Evolutionary conservation across 2,888 invertebrate species (phyloP).

Genomic region (Alentia gelatinosa): DNA sequence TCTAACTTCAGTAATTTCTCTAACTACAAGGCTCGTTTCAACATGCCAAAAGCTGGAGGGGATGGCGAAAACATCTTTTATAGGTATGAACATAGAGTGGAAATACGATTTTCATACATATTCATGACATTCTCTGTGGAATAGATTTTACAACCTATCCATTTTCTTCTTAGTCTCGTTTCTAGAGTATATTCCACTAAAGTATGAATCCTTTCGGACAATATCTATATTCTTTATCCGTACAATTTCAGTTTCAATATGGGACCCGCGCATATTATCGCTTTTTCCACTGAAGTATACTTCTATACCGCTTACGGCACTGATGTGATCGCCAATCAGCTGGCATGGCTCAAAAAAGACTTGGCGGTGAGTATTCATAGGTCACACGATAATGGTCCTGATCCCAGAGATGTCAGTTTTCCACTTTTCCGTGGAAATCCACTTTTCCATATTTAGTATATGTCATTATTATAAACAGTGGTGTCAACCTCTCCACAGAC

Average conservation of each 20-base stretch:
- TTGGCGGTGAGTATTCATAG: conserved; percentile 84
- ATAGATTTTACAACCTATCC: no score
- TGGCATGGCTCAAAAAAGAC: conserved; percentile 91
- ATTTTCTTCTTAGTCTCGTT: no score
- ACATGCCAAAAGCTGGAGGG: conserved; percentile 41
- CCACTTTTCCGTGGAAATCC: no score
- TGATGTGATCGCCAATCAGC: conserved; percentile 83
- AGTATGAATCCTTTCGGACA: no score
- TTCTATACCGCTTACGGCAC: conserved; percentile 95
- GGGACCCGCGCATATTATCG: conserved; percentile 85
- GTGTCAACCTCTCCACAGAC: no score
- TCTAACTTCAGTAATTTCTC: conserved; percentile 92
- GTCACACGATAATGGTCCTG: no score
- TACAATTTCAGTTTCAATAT: conserved; percentile 77
- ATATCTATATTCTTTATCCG: no score
- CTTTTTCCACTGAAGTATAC: conserved; percentile 91
- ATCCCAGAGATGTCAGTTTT: no score
- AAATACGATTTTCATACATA: neutral
- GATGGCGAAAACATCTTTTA: neutral
- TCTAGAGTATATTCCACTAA: no score
- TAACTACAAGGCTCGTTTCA: conserved; percentile 91
- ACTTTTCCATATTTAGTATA: no score
- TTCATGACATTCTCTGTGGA: neutral
- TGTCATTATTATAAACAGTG: no score
- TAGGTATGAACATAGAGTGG: neutral